phyloP scores from a whole-genome alignment of 2,888 invertebrate genomes.

The Andrena chrysosceles region DNA sequence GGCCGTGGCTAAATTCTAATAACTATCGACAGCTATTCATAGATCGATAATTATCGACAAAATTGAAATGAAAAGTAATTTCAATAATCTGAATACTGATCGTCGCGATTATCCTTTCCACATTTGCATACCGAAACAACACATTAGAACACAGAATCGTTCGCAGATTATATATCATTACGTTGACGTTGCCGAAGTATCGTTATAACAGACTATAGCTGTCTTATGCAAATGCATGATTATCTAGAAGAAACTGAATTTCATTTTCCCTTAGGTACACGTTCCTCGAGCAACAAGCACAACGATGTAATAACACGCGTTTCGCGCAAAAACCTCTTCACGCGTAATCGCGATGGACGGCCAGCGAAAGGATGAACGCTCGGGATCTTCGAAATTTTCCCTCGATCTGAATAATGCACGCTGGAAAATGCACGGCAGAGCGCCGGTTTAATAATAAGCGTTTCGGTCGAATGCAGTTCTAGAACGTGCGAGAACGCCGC shows the following conservation, averaged over 20 bases:
- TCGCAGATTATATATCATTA: neutral
- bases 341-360: neutral
- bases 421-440: conserved; percentile 42
- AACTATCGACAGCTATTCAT: too few relatives aligned
- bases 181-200: conserved; percentile 24
- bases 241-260: conserved; percentile 40
- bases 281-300: neutral
- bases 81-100: too few relatives aligned
- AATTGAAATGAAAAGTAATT: too few relatives aligned
- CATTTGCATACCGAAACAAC: too few relatives aligned
- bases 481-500: conserved; percentile 72
- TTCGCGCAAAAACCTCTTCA: neutral
- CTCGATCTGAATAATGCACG: conserved; percentile 18
- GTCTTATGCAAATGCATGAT: conserved; percentile 32
- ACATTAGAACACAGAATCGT: too few relatives aligned
- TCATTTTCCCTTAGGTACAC: conserved; percentile 5
- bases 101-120: neutral
- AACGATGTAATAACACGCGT: neutral
- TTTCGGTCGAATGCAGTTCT: conserved; percentile 72
- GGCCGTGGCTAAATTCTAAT: too few relatives aligned
- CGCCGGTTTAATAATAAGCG: conserved; percentile 67
- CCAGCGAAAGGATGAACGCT: neutral
- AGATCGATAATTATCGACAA: too few relatives aligned
- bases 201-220: conserved; percentile 19
- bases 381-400: conserved; percentile 24